A percentile compares a stretch with the other conserved stretches of the same genome.
Evolutionary conservation across 2,113 vertebrate species (phyloP).

Genomic region (Tichodroma muraria): DNA sequence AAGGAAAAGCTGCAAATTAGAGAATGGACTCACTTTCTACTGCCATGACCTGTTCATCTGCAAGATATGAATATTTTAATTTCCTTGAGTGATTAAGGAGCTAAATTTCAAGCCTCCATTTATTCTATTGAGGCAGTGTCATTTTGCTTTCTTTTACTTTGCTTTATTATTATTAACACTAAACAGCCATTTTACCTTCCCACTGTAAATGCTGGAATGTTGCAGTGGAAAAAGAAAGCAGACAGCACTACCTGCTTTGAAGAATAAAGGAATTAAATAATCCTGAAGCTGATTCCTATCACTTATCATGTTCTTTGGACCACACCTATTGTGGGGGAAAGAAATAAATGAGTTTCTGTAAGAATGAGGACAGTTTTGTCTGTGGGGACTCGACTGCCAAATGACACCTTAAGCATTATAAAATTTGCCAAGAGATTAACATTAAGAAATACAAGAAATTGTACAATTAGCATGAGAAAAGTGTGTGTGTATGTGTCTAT

Average conservation of each 20-base stretch:
- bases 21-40: neutral
- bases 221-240: neutral
- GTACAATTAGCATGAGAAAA: neutral
- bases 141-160: neutral
- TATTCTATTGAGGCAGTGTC: neutral
- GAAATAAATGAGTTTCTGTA: neutral
- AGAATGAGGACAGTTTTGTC: neutral
- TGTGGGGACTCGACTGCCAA: neutral
- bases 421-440: neutral
- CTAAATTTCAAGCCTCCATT: neutral
- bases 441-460: neutral
- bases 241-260: neutral
- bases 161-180: neutral
- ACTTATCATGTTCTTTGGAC: neutral
- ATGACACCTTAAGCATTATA: neutral
- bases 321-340: neutral
- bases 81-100: neutral
- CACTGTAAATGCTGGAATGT: neutral
- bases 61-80: neutral
- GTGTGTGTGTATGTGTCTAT: neutral
- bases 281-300: neutral
- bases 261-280: neutral
- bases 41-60: neutral
- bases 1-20: neutral
- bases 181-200: neutral